Evolutionary conservation across 1,140 invertebrate genomes (phyloP).

Genomic region (Apis laboriosa): DNA sequence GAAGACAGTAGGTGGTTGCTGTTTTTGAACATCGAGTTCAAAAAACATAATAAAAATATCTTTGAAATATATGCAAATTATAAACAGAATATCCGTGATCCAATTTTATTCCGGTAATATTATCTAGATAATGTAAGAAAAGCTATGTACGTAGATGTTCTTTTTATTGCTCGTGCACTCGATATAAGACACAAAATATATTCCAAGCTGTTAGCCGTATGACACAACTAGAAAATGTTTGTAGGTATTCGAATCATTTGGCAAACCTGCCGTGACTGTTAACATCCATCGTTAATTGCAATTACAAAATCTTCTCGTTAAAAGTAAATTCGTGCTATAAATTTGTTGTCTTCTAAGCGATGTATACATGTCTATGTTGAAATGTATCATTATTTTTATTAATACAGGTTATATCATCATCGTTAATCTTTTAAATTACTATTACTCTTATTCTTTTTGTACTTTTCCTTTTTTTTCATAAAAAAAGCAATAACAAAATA

Average conservation of each 20-base stretch:
- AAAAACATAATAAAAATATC: not conserved
- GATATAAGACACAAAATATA: too few species aligned
- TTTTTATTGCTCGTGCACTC: not conserved
- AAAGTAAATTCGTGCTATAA: not conserved
- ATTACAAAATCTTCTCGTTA: not conserved
- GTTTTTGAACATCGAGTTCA: not conserved
- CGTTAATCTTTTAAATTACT: too few species aligned
- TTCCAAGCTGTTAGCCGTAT: not conserved
- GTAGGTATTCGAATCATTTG: not conserved
- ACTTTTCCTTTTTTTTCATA: too few species aligned
- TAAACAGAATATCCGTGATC: not conserved
- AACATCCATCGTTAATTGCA: not conserved
- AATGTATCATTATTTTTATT: too few species aligned
- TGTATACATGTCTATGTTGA: not conserved
- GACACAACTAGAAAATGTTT: not conserved
- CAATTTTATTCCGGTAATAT: not conserved
- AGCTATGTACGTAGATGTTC: too few species aligned
- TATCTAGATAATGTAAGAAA: not conserved
- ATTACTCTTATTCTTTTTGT: too few species aligned
- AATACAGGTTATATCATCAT: too few species aligned
- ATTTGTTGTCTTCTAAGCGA: not conserved
- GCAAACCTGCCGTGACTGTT: not conserved
- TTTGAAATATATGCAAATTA: not conserved
- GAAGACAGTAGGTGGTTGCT: not conserved
- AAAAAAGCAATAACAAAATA: too few species aligned